Conservation (phyloP, 2,888 invertebrate species). For the Zaprionus lineosus region DNA sequence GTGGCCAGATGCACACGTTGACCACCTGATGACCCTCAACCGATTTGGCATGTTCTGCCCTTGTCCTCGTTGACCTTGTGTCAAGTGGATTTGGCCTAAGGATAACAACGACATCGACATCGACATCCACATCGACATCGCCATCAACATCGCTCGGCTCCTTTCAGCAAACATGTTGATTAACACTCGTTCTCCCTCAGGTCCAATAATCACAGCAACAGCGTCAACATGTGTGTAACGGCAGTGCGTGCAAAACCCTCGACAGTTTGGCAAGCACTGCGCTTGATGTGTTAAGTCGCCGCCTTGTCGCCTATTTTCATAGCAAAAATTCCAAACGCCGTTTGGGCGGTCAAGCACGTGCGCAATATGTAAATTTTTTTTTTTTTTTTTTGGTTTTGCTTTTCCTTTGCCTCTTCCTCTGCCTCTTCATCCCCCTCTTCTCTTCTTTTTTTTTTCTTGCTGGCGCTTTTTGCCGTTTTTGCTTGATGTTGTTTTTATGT, state of each 20-base stretch:
- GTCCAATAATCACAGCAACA: too few species aligned
- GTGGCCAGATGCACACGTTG: too few species aligned
- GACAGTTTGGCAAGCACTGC: constrained; percentile 37
- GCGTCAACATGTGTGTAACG: constrained; percentile 15
- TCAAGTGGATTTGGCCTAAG: constrained; percentile 36
- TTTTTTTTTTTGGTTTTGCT: constrained; percentile 26
- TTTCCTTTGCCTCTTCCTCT: constrained; percentile 16
- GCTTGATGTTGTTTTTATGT: constrained; percentile 69
- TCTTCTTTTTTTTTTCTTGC: constrained; percentile 20
- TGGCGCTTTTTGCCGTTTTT: constrained; percentile 40
- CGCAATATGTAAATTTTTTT: constrained; percentile 69
- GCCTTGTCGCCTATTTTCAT: constrained; percentile 51
- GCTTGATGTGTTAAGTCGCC: constrained; percentile 34
- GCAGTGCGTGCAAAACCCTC: constrained; percentile 14
- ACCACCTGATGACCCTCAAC: constrained; percentile 65
- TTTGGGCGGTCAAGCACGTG: constrained; percentile 70
- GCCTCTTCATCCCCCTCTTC: constrained; percentile 32
- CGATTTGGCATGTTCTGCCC: constrained; percentile 28
- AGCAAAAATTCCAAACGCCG: constrained; percentile 46
- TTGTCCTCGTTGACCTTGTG: constrained; percentile 70
- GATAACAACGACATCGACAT: constrained; percentile 36
- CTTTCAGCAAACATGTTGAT: constrained; percentile 73
- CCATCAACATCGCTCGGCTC: too few species aligned
- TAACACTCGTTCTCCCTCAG: too few species aligned
- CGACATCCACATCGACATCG: too few species aligned